A percentile compares a stretch with the other conserved stretches of the same genome.
These are phyloP conservation scores for Taeniopygia guttata DNA, from an alignment of 2,797 vertebrate genomes.

Conservation along the genomic window DNA sequence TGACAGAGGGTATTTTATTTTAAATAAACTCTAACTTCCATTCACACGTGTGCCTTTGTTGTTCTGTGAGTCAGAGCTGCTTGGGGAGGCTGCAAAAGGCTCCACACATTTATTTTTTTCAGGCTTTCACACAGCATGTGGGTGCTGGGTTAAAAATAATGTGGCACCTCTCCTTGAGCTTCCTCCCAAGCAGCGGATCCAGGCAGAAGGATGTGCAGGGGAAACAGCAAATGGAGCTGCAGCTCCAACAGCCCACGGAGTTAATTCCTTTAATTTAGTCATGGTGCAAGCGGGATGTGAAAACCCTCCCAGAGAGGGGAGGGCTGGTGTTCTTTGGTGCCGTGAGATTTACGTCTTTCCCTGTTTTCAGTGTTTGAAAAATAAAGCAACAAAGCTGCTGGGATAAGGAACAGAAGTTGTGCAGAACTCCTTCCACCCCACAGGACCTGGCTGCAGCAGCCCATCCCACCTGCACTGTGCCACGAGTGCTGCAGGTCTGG, in stretches of 20 bases:
- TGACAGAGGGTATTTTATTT: background rate
- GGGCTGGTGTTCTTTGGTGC: background rate
- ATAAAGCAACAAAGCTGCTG: background rate
- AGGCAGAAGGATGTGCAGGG: background rate
- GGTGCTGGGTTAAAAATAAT: conserved; percentile 42
- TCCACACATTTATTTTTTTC: background rate
- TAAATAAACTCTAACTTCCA: background rate
- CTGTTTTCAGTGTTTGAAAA: background rate
- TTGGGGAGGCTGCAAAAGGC: background rate
- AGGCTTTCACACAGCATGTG: conserved; percentile 8
- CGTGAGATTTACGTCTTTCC: background rate
- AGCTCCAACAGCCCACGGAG: background rate
- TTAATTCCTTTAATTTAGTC: background rate
- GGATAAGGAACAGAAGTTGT: background rate
- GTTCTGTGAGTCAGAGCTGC: conserved; percentile 1
- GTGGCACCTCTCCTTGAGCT: conserved; percentile 4
- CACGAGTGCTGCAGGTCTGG: rapidly evolving
- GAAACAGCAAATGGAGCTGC: background rate
- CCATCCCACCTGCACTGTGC: background rate
- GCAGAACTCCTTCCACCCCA: background rate
- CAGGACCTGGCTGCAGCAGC: rapidly evolving
- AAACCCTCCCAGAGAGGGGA: background rate
- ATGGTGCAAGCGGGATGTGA: background rate
- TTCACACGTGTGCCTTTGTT: conserved; percentile 19
- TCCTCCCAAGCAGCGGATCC: background rate